A percentile compares a stretch with the other conserved stretches of the same genome.
These are phyloP conservation scores for Thryonomys swinderianus DNA, from an alignment of 2,113 vertebrate species.

Conservation along the genomic window DNA sequence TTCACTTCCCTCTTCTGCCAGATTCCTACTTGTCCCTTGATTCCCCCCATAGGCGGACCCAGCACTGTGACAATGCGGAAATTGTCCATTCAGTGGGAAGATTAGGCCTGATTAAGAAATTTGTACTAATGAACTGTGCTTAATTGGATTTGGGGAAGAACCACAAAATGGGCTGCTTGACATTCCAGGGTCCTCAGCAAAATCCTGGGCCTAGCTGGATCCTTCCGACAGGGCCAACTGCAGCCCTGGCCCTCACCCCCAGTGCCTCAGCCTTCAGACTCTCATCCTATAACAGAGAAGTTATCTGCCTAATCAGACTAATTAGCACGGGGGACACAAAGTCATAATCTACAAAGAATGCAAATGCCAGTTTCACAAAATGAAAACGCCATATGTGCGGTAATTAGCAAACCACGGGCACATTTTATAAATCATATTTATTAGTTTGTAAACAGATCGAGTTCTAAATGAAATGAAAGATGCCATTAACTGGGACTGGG, in stretches of 20 bases:
- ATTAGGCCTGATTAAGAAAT: slow-evolving; percentile 91
- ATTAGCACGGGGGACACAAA: slow-evolving; percentile 89
- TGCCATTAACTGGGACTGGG: slow-evolving; percentile 76
- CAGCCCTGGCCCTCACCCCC: slow-evolving; percentile 24
- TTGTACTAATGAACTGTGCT: slow-evolving; percentile 89
- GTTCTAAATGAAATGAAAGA: slow-evolving; percentile 88
- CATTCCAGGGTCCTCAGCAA: slow-evolving; percentile 75
- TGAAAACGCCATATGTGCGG: slow-evolving; percentile 90
- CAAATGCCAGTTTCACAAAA: slow-evolving; percentile 90
- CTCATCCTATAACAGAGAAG: slow-evolving; percentile 85
- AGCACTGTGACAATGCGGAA: slow-evolving; percentile 87
- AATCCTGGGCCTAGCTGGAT: slow-evolving; percentile 49
- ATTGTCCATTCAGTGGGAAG: slow-evolving; percentile 89
- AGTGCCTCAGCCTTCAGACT: slow-evolving; percentile 72
- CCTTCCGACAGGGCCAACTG: not conserved
- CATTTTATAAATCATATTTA: slow-evolving; percentile 92
- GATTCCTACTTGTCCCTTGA: not conserved
- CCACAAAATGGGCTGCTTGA: slow-evolving; percentile 83
- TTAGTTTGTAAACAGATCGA: slow-evolving; percentile 92
- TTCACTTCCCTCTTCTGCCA: not conserved
- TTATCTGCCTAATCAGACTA: slow-evolving; percentile 91
- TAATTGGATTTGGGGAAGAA: slow-evolving; percentile 90
- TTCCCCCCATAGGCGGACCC: slow-evolving; percentile 73
- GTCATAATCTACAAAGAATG: slow-evolving; percentile 91
- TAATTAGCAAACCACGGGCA: slow-evolving; percentile 89